A percentile compares a stretch with the other conserved stretches of the same genome.
Conservation (phyloP, 2,888 invertebrate species). For the Dugesia japonica region DNA sequence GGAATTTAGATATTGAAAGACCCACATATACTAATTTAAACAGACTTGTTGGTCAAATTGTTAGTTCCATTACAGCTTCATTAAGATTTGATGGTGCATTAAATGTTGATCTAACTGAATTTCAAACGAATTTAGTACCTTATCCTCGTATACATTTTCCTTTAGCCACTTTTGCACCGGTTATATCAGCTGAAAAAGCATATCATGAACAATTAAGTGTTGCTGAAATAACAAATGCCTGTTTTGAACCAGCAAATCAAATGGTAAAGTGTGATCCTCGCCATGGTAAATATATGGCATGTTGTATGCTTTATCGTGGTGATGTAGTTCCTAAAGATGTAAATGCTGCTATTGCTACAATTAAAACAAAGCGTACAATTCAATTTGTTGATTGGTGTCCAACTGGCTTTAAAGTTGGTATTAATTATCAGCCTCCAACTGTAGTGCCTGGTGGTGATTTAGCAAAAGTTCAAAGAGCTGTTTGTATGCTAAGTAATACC, state of each 20-base stretch:
- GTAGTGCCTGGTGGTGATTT: constrained; percentile 86
- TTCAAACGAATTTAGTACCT: constrained; percentile 50
- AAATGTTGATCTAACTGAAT: constrained; percentile 43
- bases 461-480: constrained; percentile 50
- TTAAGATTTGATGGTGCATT: constrained; percentile 40
- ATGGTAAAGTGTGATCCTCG: constrained; percentile 60
- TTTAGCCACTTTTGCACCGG: constrained; percentile 56
- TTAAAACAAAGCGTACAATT: constrained; percentile 50
- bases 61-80: constrained; percentile 39
- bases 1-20: constrained; percentile 55
- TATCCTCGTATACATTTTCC: constrained; percentile 66
- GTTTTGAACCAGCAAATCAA: constrained; percentile 53
- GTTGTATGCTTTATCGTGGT: constrained; percentile 37
- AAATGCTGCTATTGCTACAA: constrained; percentile 41
- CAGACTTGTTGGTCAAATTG: constrained; percentile 37
- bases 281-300: constrained; percentile 42
- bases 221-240: constrained; percentile 72
- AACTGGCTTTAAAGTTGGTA: constrained; percentile 58
- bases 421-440: constrained; percentile 51
- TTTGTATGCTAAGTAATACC: constrained; percentile 49
- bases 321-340: constrained; percentile 40
- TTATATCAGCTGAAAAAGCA: constrained; percentile 41
- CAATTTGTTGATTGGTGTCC: constrained; percentile 68
- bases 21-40: constrained; percentile 37
- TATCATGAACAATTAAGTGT: constrained; percentile 58